Evolutionary conservation across 2,113 vertebrate genomes (phyloP).

Genomic region (Junco hyemalis): DNA sequence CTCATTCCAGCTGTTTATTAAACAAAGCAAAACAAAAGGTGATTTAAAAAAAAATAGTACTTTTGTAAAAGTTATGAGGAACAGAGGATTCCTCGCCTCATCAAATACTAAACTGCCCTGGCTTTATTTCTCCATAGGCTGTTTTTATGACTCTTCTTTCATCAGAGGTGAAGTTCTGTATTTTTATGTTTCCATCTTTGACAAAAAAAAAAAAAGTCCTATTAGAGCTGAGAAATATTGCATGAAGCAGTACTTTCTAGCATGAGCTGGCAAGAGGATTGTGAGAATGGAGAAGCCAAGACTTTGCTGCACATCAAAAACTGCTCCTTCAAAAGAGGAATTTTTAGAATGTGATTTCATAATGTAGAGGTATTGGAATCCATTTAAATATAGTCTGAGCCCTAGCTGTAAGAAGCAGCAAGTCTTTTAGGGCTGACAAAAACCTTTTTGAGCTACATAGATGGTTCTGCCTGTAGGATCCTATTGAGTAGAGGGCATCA

Average conservation of each 20-base stretch:
- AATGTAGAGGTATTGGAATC: slow-evolving; percentile 18
- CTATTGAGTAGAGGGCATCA: neutral
- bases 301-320: slow-evolving; percentile 15
- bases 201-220: neutral
- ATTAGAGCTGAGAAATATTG: neutral
- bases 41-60: neutral
- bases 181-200: slow-evolving; percentile 42
- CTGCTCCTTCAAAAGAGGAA: slow-evolving; percentile 18
- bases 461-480: neutral
- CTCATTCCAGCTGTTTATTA: slow-evolving; percentile 55
- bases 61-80: slow-evolving; percentile 37
- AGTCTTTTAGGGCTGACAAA: neutral
- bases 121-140: slow-evolving; percentile 41
- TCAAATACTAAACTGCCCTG: slow-evolving; percentile 49
- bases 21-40: slow-evolving; percentile 29
- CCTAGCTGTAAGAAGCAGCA: neutral
- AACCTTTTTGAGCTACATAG: neutral
- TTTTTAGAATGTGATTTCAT: slow-evolving; percentile 56
- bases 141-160: slow-evolving; percentile 58
- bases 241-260: neutral
- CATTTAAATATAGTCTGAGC: neutral
- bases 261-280: neutral
- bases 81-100: slow-evolving; percentile 18
- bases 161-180: slow-evolving; percentile 9
- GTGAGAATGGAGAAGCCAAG: neutral